Evolutionary conservation across 1,140 invertebrate genomes (phyloP).

Genomic region (Tyrophagus putrescentiae): DNA sequence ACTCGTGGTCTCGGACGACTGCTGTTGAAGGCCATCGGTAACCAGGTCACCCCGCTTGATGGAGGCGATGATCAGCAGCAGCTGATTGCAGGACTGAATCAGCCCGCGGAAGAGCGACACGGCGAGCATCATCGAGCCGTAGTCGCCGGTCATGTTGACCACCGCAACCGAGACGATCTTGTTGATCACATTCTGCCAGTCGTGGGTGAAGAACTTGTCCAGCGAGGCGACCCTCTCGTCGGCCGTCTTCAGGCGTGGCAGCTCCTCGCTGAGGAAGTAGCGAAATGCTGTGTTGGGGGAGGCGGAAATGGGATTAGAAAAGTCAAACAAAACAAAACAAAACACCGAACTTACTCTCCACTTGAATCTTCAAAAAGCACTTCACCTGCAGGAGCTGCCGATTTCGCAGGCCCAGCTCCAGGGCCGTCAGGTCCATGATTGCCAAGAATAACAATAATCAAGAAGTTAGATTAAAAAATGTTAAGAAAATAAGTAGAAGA

Average conservation of each 20-base stretch:
- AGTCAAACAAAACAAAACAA: neutral
- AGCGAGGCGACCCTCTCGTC: neutral
- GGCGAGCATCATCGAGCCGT: slow-evolving; percentile 1
- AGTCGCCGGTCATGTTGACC: slow-evolving; percentile 9
- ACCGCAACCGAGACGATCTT: slow-evolving; percentile 6
- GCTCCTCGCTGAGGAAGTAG: slow-evolving; percentile 5
- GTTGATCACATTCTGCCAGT: slow-evolving; percentile 15
- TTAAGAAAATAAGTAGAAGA: no score
- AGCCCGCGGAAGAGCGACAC: neutral
- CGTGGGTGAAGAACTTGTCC: slow-evolving; percentile 6
- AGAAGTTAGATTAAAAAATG: no score
- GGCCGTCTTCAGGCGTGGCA: neutral
- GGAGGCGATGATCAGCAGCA: neutral
- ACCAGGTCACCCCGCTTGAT: neutral
- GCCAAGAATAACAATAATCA: no score
- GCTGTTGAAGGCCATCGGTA: neutral
- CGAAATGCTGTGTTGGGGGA: neutral
- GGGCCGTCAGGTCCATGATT: slow-evolving; percentile 26
- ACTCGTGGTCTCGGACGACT: neutral
- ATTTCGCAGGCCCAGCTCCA: slow-evolving; percentile 30
- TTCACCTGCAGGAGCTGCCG: slow-evolving; percentile 34
- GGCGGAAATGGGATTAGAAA: neutral
- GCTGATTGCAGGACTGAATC: slow-evolving; percentile 12
- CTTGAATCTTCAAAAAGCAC: slow-evolving; percentile 34
- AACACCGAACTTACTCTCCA: slow-evolving; percentile 30